Evolutionary conservation across 30 jellyfish, hydroid and myxozoan species (phyloP).

Genomic region (Cassiopea xamachana): DNA sequence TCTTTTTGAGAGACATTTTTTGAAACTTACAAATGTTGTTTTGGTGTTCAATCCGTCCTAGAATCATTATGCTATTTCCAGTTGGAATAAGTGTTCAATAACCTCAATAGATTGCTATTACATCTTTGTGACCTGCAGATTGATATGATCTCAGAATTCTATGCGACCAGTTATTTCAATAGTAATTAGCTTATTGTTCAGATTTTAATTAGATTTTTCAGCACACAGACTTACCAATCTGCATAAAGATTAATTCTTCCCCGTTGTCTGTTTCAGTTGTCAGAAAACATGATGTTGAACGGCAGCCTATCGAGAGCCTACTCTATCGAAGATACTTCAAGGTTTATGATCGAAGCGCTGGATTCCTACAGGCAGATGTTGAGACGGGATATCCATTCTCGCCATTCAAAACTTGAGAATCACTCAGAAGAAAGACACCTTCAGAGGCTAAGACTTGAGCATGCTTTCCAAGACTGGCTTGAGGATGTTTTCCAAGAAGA

Average conservation of each 20-base stretch:
- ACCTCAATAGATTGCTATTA: too few relatives aligned
- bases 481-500: not conserved
- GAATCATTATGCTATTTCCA: too few relatives aligned
- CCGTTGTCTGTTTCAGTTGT: slow-evolving; percentile 28
- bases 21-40: too few relatives aligned
- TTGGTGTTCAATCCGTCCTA: too few relatives aligned
- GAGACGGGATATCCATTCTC: not conserved
- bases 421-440: not conserved
- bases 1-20: too few relatives aligned
- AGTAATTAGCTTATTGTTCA: slow-evolving; percentile 34
- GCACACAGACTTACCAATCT: slow-evolving; percentile 37
- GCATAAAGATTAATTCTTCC: not conserved
- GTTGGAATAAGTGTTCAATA: too few relatives aligned
- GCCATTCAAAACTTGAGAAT: not conserved
- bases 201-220: slow-evolving; percentile 40
- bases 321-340: slow-evolving; percentile 46
- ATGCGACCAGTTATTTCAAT: slow-evolving; percentile 3
- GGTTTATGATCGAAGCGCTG: slow-evolving; percentile 34
- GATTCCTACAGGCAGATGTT: slow-evolving; percentile 30
- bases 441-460: not conserved
- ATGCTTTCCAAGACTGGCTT: slow-evolving; percentile 25
- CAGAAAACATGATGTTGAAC: slow-evolving; percentile 8
- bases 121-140: not conserved
- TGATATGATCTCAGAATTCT: not conserved
- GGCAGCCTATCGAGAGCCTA: slow-evolving; percentile 31